Evolutionary conservation across 2,888 invertebrate genomes (phyloP), one percentile per base, ranked within the genome.

Genomic region (Drosophila subsilvestris): DNA sequence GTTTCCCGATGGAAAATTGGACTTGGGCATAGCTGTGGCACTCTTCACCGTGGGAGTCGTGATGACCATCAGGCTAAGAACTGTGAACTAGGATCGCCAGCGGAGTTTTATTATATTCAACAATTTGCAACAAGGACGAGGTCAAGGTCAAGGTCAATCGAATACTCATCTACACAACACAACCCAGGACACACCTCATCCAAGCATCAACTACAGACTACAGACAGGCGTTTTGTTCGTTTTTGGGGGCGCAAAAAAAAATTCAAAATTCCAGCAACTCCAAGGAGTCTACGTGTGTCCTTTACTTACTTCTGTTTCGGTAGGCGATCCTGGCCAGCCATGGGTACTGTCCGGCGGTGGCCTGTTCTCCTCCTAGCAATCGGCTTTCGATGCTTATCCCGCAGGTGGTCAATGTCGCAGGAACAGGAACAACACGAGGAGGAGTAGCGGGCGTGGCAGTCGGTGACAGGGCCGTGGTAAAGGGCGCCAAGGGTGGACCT

Each of bases 261-360:
- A 69, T 69, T 71, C 71, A 0, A 69, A 69, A 59, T 54, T 57
- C 47, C 2, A 37, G 37, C 37, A 37, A 12, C 1, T 10, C 9
- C 7, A 25, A 22, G 10, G 3, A n/a, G n/a, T 37, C 2, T 2
- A 7, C 2, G 37, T 37, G 37, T 37, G 14, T 37, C 37, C 14
- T 37, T 53, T 32, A 90, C 91, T 91, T 73, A 92, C 92, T 89
- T 83, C 76, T 89, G 66, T 92, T 92, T 2, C 90, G 78, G 67
- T 92, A 92, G 9, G 91, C 92, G n/a, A 92, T 84, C 10, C 92
- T 90, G 0, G 92, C 93, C 92, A 94, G 93, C 94, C 94, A 95
- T 0, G 94, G 94, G 81, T 93, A 94, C 75, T 94, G 93, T 22
- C 93, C 93, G 1, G 93, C 82, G 2, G 18, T 29, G 1, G 93